Percentiles rank a stretch among this genome's conserved stretches.
Evolutionary conservation across 2,113 vertebrate genomes (phyloP).

Genomic region (Epinephelus cyanopodus): DNA sequence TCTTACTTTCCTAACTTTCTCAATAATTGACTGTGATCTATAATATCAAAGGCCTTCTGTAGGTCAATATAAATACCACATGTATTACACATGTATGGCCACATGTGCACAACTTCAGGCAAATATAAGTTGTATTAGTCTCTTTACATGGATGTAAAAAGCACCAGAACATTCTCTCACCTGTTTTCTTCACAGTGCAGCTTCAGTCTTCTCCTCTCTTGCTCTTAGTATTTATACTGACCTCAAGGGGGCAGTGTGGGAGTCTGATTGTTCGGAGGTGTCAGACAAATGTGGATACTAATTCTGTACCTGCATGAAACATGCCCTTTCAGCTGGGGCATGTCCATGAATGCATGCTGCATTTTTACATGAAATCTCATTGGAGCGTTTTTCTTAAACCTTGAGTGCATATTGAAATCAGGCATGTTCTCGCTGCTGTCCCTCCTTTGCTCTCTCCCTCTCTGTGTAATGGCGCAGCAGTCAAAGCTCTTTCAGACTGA

Average conservation of each 20-base stretch:
- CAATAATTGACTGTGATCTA: too few species aligned
- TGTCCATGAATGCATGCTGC: background rate
- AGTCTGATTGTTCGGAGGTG: slow-evolving; percentile 40
- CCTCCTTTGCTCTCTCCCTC: background rate
- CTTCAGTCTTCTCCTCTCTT: background rate
- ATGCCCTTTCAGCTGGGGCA: background rate
- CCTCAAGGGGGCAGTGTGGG: slow-evolving; percentile 77
- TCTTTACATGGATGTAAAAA: background rate
- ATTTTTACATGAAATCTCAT: background rate
- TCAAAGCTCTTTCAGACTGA: background rate
- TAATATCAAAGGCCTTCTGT: too few species aligned
- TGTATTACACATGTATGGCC: background rate
- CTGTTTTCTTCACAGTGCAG: background rate
- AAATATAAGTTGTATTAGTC: background rate
- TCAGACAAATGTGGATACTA: slow-evolving; percentile 20
- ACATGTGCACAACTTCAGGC: background rate
- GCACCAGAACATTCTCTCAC: background rate
- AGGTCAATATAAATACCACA: too few species aligned
- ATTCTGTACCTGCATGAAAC: slow-evolving; percentile 25
- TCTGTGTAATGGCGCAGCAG: background rate
- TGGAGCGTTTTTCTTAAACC: background rate
- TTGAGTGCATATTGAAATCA: background rate
- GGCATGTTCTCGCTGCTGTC: background rate
- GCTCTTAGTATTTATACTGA: background rate
- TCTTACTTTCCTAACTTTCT: too few species aligned